Evolutionary conservation across 37 sponge, comb jelly and placozoan species (phyloP).

Genomic region (Hormiphora californensis): DNA sequence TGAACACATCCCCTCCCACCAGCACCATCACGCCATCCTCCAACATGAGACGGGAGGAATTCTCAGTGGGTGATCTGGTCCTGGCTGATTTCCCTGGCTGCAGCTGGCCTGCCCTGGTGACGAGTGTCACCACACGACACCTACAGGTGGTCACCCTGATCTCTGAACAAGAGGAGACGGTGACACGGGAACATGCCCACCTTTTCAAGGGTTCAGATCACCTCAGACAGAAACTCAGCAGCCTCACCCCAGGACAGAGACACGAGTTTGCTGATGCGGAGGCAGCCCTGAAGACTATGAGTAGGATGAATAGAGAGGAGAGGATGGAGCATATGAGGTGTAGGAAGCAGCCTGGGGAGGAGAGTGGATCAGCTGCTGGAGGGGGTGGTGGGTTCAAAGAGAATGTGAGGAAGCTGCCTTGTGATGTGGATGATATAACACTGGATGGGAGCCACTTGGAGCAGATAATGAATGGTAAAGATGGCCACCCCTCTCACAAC

Average conservation of each 20-base stretch:
- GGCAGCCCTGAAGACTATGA: background rate
- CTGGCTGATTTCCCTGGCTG: conserved; percentile 20
- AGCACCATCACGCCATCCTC: no score
- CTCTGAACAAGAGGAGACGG: conserved; percentile 22
- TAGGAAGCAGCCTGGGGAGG: background rate
- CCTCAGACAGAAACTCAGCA: background rate
- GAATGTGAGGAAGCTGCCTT: background rate
- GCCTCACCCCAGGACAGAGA: conserved; percentile 5
- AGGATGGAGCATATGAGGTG: background rate
- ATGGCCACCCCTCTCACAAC: background rate
- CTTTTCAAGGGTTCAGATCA: background rate
- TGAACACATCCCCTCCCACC: no score
- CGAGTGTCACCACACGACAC: background rate
- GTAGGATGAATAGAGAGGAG: background rate
- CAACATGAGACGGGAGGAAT: background rate
- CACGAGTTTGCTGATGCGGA: conserved; percentile 36
- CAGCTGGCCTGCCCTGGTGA: conserved; percentile 50
- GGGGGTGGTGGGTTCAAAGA: background rate
- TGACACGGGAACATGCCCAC: background rate
- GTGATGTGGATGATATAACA: background rate
- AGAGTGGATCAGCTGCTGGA: background rate
- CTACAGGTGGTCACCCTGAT: background rate
- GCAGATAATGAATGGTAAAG: background rate
- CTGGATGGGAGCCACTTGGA: background rate
- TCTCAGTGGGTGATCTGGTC: conserved; percentile 1